A percentile compares a stretch with the other conserved stretches of the same genome.
phyloP scores from a whole-genome alignment of 2,797 vertebrate genomes.

The Lagocephalus sceleratus region DNA sequence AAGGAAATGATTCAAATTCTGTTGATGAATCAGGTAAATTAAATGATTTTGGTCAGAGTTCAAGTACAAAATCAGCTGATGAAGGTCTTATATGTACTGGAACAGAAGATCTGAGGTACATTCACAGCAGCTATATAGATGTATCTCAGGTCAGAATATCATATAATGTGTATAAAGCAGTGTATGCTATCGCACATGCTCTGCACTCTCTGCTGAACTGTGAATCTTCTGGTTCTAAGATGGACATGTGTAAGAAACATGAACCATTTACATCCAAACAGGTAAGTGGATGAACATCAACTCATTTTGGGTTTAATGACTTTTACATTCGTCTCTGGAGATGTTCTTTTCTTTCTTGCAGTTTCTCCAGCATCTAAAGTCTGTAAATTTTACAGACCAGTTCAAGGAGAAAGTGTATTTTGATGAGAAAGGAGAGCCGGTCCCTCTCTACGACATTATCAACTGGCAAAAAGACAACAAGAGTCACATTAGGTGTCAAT shows the following conservation, averaged over 20 bases:
- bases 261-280: conserved; percentile 39
- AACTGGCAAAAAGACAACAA: conserved; percentile 73
- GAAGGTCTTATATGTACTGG: conserved; percentile 43
- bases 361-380: conserved; percentile 69
- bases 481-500: conserved; percentile 54
- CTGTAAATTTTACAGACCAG: conserved; percentile 71
- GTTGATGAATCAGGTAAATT: neutral
- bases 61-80: conserved; percentile 20
- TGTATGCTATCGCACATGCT: conserved; percentile 72
- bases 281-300: conserved; percentile 15
- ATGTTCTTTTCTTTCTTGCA: conserved; percentile 14
- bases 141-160: conserved; percentile 66
- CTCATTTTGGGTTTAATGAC: neutral
- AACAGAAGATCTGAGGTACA: conserved; percentile 53
- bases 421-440: conserved; percentile 72
- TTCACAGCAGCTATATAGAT: conserved; percentile 65
- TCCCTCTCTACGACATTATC: conserved; percentile 75
- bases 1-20: neutral
- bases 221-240: conserved; percentile 12
- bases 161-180: conserved; percentile 80
- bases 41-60: neutral
- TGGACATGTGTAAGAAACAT: conserved; percentile 33
- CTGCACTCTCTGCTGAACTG: conserved; percentile 65
- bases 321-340: neutral
- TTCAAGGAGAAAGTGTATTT: conserved; percentile 62